Evolutionary conservation across 30 jellyfish, hydroid and myxozoan genomes (phyloP).

Genomic region (Turritopsis rubra): DNA sequence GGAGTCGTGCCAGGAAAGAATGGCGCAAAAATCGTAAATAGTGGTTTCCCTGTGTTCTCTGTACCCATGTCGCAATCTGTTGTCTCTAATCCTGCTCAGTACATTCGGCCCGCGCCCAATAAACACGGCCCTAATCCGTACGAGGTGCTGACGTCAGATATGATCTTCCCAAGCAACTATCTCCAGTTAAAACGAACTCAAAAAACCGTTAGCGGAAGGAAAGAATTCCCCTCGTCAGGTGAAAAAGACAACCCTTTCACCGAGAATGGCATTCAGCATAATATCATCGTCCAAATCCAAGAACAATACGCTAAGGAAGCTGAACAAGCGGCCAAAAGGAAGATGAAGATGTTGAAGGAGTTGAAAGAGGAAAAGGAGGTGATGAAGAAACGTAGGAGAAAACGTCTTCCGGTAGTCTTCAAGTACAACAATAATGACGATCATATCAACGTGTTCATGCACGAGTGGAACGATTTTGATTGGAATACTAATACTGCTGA

Average conservation of each 20-base stretch:
- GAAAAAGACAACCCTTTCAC: background rate
- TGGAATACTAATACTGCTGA: background rate
- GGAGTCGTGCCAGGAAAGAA: conserved; percentile 25
- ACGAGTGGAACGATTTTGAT: conserved; percentile 20
- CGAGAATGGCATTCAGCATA: conserved; percentile 15
- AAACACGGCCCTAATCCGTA: conserved; percentile 71
- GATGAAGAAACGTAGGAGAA: background rate
- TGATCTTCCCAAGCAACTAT: conserved; percentile 61
- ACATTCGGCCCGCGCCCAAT: conserved; percentile 76
- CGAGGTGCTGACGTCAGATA: conserved; percentile 73
- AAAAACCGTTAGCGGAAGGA: conserved; percentile 15
- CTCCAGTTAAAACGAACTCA: background rate
- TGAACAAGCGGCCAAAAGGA: background rate
- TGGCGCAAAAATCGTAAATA: conserved; percentile 31
- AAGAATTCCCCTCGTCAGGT: background rate
- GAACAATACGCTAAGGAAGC: conserved; percentile 15
- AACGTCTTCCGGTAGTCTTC: conserved; percentile 20
- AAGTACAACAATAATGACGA: conserved; percentile 17
- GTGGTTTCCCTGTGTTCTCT: conserved; percentile 57
- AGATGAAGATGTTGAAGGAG: conserved; percentile 1
- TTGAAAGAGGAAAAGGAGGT: background rate
- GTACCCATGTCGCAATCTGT: conserved; percentile 72
- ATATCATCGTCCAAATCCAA: background rate
- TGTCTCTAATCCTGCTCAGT: conserved; percentile 65
- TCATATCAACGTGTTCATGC: conserved; percentile 15